Percentiles rank a stretch among this genome's conserved stretches.
Conservation (phyloP, 2,888 invertebrate species). For the Uloborus plumipes region DNA sequence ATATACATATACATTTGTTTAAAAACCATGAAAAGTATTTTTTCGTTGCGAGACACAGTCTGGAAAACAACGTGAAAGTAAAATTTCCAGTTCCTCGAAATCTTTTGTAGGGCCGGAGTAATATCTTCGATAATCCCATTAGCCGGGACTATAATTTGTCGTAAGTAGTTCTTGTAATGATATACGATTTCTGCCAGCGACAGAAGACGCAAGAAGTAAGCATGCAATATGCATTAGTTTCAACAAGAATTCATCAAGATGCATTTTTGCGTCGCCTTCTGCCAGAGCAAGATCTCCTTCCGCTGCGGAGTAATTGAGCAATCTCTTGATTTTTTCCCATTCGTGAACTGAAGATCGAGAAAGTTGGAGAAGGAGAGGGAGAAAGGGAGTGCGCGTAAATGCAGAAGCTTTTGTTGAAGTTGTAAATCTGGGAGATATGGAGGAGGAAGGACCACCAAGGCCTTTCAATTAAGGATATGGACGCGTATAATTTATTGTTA, state of each 20-base stretch:
- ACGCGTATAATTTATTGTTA: too few species aligned
- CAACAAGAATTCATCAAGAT: conserved; percentile 38
- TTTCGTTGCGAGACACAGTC: too few species aligned
- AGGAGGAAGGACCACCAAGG: too few species aligned
- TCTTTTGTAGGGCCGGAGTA: too few species aligned
- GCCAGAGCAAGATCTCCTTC: conserved; percentile 44
- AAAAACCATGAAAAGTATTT: too few species aligned
- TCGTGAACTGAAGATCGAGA: not conserved
- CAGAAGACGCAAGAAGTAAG: conserved; percentile 40
- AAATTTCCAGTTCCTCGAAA: too few species aligned
- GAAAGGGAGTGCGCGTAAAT: not conserved
- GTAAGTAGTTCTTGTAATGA: conserved; percentile 47
- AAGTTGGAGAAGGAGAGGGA: conserved; percentile 21
- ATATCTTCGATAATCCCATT: conserved; percentile 16
- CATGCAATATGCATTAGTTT: conserved; percentile 56
- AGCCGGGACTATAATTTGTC: conserved; percentile 47
- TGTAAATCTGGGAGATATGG: too few species aligned
- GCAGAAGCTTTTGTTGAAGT: too few species aligned
- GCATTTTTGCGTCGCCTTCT: conserved; percentile 26
- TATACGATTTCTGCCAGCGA: conserved; percentile 46
- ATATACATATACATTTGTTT: too few species aligned
- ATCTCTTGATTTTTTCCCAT: too few species aligned
- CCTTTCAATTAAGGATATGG: too few species aligned
- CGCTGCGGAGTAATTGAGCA: not conserved
- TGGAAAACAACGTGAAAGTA: too few species aligned